Conservation (phyloP, 2,888 invertebrate genomes). For the Acanthosepion lycidas region DNA sequence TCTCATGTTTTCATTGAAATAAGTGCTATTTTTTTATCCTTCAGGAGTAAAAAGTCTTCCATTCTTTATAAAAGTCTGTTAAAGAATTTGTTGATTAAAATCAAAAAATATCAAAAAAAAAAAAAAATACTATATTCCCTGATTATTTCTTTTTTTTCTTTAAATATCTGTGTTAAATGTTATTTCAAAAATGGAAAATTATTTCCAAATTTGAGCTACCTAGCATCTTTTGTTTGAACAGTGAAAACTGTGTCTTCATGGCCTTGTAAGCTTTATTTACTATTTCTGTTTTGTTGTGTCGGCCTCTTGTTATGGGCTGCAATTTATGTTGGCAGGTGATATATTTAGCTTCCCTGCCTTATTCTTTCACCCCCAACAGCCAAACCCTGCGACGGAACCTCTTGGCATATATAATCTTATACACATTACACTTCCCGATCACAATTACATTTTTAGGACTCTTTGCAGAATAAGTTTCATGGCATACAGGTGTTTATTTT, state of each 20-base stretch:
- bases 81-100: background rate
- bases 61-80: background rate
- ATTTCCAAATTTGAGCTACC: background rate
- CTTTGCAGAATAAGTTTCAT: background rate
- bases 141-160: background rate
- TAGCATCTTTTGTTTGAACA: background rate
- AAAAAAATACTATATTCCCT: background rate
- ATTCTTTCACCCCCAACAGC: no score
- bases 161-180: background rate
- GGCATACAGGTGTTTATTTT: background rate
- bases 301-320: background rate
- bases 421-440: no score
- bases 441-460: background rate
- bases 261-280: background rate
- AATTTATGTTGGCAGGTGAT: background rate
- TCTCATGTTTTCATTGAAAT: background rate
- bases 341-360: background rate
- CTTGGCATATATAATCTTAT: background rate
- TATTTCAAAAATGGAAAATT: constrained; percentile 3
- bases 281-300: background rate
- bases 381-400: background rate
- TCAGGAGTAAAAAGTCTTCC: background rate
- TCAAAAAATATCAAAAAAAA: background rate
- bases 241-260: background rate
- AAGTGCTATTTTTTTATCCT: background rate